Percentiles rank a stretch among this genome's conserved stretches.
These are phyloP conservation scores for Cisticola juncidis DNA, from an alignment of 2,113 vertebrate genomes.

Conservation along the genomic window DNA sequence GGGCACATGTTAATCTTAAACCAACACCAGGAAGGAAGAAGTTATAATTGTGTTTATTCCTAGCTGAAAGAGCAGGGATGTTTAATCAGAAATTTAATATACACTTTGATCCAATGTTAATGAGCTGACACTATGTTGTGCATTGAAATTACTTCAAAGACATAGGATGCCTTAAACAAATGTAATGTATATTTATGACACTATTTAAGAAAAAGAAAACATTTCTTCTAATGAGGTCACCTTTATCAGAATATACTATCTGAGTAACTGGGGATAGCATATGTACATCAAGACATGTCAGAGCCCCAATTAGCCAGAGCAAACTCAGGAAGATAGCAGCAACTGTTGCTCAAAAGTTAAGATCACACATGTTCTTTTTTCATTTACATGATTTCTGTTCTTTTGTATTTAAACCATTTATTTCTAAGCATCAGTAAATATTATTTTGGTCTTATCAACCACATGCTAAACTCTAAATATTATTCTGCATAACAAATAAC, in stretches of 20 bases:
- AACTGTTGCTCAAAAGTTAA: background rate
- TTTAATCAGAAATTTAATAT: constrained; percentile 64
- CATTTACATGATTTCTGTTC: background rate
- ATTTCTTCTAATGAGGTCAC: constrained; percentile 57
- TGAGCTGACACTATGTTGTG: constrained; percentile 41
- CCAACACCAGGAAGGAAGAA: constrained; percentile 58
- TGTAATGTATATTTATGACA: constrained; percentile 59
- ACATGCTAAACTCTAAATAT: background rate
- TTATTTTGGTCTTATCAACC: background rate
- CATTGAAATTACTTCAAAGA: constrained; percentile 57
- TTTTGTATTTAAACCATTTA: background rate
- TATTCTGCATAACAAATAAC: background rate
- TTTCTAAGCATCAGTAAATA: background rate
- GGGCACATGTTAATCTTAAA: constrained; percentile 45
- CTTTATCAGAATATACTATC: constrained; percentile 43
- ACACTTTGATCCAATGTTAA: constrained; percentile 59
- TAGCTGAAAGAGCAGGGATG: constrained; percentile 38
- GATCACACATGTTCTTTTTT: background rate
- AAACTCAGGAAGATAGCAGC: background rate
- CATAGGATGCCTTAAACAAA: constrained; percentile 47
- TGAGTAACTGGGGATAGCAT: background rate
- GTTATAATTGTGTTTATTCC: constrained; percentile 62
- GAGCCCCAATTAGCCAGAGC: background rate
- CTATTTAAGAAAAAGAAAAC: constrained; percentile 46
- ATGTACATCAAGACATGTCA: background rate